phyloP scores from a whole-genome alignment of 2,113 vertebrate genomes.

The Erythrocercus mccallii region DNA sequence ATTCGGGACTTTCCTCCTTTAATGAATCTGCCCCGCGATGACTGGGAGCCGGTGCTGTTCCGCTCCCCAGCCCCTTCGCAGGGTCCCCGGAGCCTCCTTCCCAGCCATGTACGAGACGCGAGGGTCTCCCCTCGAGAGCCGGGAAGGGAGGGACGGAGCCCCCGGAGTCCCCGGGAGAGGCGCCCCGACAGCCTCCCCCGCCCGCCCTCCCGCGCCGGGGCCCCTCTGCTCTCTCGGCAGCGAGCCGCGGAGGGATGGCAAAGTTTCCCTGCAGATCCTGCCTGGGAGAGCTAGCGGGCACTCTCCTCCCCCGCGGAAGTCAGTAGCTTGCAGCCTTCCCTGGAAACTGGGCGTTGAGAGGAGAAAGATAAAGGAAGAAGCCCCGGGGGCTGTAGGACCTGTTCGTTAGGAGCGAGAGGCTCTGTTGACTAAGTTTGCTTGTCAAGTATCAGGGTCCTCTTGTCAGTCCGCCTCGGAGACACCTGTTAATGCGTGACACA shows the following conservation, averaged over 20 bases:
- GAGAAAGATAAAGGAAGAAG: neutral
- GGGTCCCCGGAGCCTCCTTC: neutral
- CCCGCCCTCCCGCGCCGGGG: neutral
- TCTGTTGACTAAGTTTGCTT: neutral
- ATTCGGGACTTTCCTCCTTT: neutral
- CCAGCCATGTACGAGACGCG: neutral
- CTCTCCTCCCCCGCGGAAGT: neutral
- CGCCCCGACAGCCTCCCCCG: neutral
- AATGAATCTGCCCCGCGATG: neutral
- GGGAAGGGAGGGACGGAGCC: neutral
- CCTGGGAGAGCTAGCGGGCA: slow-evolving; percentile 22
- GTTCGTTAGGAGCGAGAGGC: neutral
- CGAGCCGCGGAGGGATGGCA: neutral
- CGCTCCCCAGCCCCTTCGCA: neutral
- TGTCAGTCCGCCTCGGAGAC: neutral
- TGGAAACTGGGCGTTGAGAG: neutral
- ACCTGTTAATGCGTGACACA: neutral
- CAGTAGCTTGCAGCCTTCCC: neutral
- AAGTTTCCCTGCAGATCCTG: slow-evolving; percentile 38
- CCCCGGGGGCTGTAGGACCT: neutral
- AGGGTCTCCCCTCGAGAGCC: neutral
- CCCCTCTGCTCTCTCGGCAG: neutral
- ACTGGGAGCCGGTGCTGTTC: neutral
- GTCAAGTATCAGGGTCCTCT: neutral
- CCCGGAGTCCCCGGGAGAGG: neutral